These are phyloP conservation scores for Eupelmus urozonus DNA, from an alignment of 2,888 invertebrate genomes.

Conservation along the genomic window DNA sequence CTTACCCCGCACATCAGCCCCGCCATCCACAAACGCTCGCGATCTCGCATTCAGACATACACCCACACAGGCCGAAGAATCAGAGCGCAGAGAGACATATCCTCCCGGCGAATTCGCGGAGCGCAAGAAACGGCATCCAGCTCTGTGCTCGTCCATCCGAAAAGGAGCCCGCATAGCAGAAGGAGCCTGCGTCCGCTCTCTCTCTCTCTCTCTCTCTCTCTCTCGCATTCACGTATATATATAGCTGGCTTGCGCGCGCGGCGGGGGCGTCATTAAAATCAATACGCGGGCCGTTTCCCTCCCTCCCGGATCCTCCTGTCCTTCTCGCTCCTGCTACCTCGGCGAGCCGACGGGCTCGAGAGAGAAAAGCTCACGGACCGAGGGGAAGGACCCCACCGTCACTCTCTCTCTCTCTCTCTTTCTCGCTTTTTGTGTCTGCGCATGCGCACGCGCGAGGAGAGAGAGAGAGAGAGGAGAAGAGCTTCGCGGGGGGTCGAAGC, in stretches of 20 bases:
- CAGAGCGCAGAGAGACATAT: slow-evolving; percentile 68
- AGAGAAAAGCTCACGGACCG: background rate
- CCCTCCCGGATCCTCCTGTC: slow-evolving; percentile 67
- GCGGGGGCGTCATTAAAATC: slow-evolving; percentile 77
- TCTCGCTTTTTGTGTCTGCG: too few relatives aligned
- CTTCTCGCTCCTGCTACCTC: slow-evolving; percentile 57
- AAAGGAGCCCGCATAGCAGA: too few relatives aligned
- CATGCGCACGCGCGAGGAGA: background rate
- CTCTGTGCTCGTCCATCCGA: too few relatives aligned
- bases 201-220: slow-evolving; percentile 1
- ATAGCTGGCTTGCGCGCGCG: too few relatives aligned
- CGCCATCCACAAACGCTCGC: too few relatives aligned
- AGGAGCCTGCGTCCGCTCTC: background rate
- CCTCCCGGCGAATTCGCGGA: too few relatives aligned
- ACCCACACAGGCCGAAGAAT: slow-evolving; percentile 59
- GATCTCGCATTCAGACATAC: background rate
- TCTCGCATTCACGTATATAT: slow-evolving; percentile 2
- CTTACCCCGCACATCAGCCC: too few relatives aligned
- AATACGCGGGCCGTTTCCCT: slow-evolving; percentile 73
- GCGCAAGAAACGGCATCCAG: background rate
- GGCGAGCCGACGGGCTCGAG: background rate
- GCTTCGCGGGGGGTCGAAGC: too few relatives aligned
- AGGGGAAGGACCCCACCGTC: background rate
- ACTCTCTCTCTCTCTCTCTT: slow-evolving; percentile 2
- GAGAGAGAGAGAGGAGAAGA: background rate